Evolutionary conservation across 30 jellyfish, hydroid and myxozoan genomes (phyloP).

Genomic region (Nemopilema nomurai): DNA sequence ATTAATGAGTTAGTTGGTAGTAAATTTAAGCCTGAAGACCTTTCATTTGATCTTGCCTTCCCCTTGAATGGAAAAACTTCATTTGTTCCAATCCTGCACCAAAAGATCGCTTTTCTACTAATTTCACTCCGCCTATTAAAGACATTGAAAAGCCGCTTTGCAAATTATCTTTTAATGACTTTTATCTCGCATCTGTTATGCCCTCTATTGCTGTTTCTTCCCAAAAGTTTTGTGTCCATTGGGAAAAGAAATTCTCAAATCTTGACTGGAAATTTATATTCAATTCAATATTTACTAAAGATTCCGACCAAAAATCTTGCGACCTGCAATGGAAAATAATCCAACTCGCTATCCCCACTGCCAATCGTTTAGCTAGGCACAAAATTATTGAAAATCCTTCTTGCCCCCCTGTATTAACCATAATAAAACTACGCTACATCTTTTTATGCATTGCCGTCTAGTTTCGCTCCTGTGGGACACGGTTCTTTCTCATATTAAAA

Average conservation of each 20-base stretch:
- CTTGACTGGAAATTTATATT: constrained; percentile 6
- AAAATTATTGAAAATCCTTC: neutral
- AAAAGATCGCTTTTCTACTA: neutral
- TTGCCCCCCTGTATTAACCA: neutral
- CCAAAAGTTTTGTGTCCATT: neutral
- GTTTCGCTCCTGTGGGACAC: neutral
- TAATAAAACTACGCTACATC: neutral
- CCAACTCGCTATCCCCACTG: constrained; percentile 6
- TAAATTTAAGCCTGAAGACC: neutral
- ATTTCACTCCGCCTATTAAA: neutral
- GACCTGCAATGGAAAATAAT: constrained; percentile 9
- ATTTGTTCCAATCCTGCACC: neutral
- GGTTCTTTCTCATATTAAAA: neutral
- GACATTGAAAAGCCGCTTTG: neutral
- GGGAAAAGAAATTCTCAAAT: constrained; percentile 2
- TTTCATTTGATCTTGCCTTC: neutral
- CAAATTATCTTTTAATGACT: neutral
- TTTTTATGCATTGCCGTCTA: neutral
- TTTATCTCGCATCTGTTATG: neutral
- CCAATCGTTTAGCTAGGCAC: neutral
- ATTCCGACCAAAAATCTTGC: constrained; percentile 8
- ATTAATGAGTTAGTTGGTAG: neutral
- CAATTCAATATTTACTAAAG: neutral
- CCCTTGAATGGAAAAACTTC: neutral
- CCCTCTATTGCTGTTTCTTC: neutral